Evolutionary conservation across 2,797 vertebrate genomes (phyloP), one percentile per base, ranked within the genome.

Genomic region (Pyrocephalus nanus): DNA sequence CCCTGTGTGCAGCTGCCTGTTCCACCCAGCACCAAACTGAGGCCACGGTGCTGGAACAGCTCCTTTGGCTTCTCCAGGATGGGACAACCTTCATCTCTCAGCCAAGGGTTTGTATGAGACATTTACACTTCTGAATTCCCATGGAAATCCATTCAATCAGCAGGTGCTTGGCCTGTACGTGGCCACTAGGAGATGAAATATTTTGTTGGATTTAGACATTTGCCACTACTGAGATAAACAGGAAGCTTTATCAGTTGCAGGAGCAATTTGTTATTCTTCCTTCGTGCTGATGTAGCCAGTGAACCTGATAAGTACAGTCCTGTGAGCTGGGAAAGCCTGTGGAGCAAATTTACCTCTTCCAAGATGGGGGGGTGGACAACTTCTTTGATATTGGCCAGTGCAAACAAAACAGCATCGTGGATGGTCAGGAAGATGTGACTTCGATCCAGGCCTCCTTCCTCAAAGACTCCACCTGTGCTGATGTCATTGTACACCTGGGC

Each of bases 401-500:
- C 98, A 96, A 98, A 98, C 80, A 99, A 86, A 75, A 99, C 97
- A 13, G 99, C 99, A 4, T 99, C 99, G 0, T 99, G 99, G 80
- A 99, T 98, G 9, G 98, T 98, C 90, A 98, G 94, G 94, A 99
- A 99, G 95, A 99, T 94, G 79, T 99, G 98, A 42, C 82, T 90
- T 54, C n/a, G 96, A 67, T 98, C 95, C 64, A 99, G 97, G 32
- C 98, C 98, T 26, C 98, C 98, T 13, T 99, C 98, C 72, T 99
- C 98, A 90, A 99, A 99, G 48, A 98, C 98, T 42, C 99, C 99
- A 8, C 99, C 99, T 1, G 95, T 95, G 95, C 98, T 98, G 73
- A 99, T 98, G 73, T 99, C 99, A 5, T 98, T 97, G 85, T 98
- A 99, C 75, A 99, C 99, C 98, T 99, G 99, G 90, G 98, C 99